Conservation (phyloP, 2,888 invertebrate genomes). For the Clusia tigrina region DNA sequence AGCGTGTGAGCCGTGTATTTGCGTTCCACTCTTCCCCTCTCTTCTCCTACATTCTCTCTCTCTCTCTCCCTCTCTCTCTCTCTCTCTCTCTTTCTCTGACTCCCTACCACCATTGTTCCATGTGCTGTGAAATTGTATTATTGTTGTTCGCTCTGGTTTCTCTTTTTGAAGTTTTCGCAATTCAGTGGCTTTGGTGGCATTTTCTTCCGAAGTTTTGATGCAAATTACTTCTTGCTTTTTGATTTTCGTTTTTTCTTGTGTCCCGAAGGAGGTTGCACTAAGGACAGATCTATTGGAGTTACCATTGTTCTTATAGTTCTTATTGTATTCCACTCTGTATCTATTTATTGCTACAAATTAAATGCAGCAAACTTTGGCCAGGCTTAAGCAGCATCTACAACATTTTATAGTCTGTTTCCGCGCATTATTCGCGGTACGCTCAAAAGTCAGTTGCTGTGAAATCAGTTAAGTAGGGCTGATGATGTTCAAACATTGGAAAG, state of each 20-base stretch:
- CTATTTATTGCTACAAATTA: background rate
- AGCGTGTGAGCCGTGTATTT: conserved; percentile 27
- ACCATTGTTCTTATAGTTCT: background rate
- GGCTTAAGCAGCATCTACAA: no score
- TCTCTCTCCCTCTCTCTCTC: conserved; percentile 12
- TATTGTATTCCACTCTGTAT: background rate
- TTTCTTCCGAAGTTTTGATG: conserved; percentile 36
- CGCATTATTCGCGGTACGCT: no score
- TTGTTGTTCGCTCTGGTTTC: conserved; percentile 31
- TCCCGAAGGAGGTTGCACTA: background rate
- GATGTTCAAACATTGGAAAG: no score
- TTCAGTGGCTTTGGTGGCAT: conserved; percentile 25
- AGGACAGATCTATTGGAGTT: background rate
- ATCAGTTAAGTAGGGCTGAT: no score
- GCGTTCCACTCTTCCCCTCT: conserved; percentile 6
- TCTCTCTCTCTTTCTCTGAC: conserved; percentile 12
- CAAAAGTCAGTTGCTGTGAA: no score
- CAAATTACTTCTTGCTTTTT: background rate
- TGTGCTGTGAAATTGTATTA: conserved; percentile 10
- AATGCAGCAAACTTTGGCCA: background rate
- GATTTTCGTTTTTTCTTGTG: conserved; percentile 19
- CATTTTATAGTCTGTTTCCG: no score
- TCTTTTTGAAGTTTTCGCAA: conserved; percentile 29
- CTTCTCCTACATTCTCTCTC: no score
- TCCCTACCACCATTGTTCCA: conserved; percentile 31